Evolutionary conservation across 2,888 invertebrate species (phyloP), one percentile per base, ranked within the genome.

Genomic region (Pinctada fucata): DNA sequence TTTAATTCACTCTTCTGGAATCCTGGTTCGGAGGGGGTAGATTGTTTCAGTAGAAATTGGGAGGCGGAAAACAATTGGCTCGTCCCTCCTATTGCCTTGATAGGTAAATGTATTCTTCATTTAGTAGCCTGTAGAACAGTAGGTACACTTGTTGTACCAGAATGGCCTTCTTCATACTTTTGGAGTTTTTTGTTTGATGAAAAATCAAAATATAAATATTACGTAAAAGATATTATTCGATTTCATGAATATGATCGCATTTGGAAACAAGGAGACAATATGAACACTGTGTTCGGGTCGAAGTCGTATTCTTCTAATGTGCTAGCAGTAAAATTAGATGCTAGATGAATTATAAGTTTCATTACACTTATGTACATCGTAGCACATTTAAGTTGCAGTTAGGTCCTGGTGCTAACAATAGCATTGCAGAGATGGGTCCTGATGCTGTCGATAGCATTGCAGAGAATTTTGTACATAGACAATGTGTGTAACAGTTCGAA

Each of bases 1-100:
- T 79, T 79, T 58, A 75, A 75, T 75, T 71, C 51, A 45, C 52
- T 52, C 47, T 65, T 52, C 71, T 78, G 74, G 78, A 52, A 66
- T 71, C 64, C 78, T 48, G 47, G 52, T 48, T 65, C n/a, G 6
- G 66, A 70, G 49, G 69, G 3, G 3, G 69, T 73, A 13, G 78
- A 78, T 67, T 49, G 64, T 45, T 78, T 75, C 48, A 48, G 74
- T 16, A 70, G 65, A 65, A 51, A 75, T 52, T 78, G 71, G 75
- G 16, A 10, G 0, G 2, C 16, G 31, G 78, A 75, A 8, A 78
- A 78, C 71, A 78, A 78, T 45, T 78, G 75, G 78, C 48, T 71
- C 5, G 72, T 76, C 13, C 76, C 72, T 64, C 71, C 76, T n/a
- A 58, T 76, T 63, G 13, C 69, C 31, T 64, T 64, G 50, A 48